Evolutionary conservation across 2,888 invertebrate species (phyloP).

Genomic region (Villa cingulata): DNA sequence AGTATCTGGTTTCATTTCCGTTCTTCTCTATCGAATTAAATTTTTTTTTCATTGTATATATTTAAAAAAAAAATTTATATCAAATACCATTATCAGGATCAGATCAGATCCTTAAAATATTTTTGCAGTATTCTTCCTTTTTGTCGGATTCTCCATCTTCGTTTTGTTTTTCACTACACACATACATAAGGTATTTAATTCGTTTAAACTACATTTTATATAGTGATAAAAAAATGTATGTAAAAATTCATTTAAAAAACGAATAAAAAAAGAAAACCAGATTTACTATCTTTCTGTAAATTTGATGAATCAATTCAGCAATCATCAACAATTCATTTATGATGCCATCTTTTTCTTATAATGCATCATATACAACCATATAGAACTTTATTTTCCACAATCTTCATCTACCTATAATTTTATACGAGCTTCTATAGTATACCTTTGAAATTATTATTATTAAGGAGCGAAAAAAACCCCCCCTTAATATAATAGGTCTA

Average conservation of each 20-base stretch:
- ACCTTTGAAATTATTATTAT: no score
- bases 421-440: no score
- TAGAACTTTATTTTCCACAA: no score
- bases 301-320: constrained; percentile 4
- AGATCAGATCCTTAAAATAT: constrained; percentile 1
- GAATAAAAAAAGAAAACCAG: constrained; percentile 1
- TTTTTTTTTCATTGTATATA: neutral
- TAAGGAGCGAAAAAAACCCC: no score
- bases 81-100: neutral
- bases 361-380: no score
- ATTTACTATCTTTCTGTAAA: neutral
- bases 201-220: neutral
- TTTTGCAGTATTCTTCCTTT: constrained; percentile 5
- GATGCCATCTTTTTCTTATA: no score
- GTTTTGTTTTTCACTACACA: neutral
- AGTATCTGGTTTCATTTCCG: constrained; percentile 17
- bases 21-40: constrained; percentile 5
- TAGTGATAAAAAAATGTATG: no score
- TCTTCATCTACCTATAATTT: no score
- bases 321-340: no score
- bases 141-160: neutral
- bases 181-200: no score
- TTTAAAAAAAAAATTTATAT: neutral
- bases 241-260: no score
- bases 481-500: no score